Evolutionary conservation across 1,140 invertebrate genomes (phyloP), one percentile per base, ranked within the genome.

Genomic region (Yoshiicerus persimilis): DNA sequence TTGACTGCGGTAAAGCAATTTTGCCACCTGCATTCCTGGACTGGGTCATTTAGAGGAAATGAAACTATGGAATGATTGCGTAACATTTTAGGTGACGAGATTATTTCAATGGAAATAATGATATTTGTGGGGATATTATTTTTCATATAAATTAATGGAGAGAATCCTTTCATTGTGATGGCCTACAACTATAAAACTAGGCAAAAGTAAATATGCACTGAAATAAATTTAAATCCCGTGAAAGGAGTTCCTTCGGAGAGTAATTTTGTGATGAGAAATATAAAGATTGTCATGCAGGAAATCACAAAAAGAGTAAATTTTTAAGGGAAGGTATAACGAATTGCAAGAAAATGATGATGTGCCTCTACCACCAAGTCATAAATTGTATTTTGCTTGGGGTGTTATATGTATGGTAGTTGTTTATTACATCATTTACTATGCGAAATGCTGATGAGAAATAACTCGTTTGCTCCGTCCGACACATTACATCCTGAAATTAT

Each of bases 401-500:
- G n/a, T 20, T 47, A 20, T 56, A 56, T 56, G 47, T 56, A 56
- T 56, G 30, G 66, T 30, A 9, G 27, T 70, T 16, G 25, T 30
- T 70, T 70, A 30, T 70, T 70, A 70, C 13, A 30, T 70, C n/a
- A 25, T 70, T 70, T 11, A 56, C 6, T 47, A 47, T 16, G 30
- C 13, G 66, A 27, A 30, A 70, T 27, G 66, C 66, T 70, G 66
- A 70, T 70, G 38, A 84, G 38, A 47, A 47, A 84, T 56, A 30
- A 84, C 83, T 41, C 83, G 83, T 84, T 84, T 84, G 39, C 32
- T 38, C 32, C 75, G 75, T 38, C 32, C 75, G 75, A 56, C 83
- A 41, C 83, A 84, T 84, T 84, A 47, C 83, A 84, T 86, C 25
- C 85, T 39, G 47, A 34, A 86, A n/a, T 86, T 86, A 64, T 86